A percentile compares a stretch with the other conserved stretches of the same genome.
Evolutionary conservation across 2,113 vertebrate species (phyloP).

Genomic region (Channa maculata): DNA sequence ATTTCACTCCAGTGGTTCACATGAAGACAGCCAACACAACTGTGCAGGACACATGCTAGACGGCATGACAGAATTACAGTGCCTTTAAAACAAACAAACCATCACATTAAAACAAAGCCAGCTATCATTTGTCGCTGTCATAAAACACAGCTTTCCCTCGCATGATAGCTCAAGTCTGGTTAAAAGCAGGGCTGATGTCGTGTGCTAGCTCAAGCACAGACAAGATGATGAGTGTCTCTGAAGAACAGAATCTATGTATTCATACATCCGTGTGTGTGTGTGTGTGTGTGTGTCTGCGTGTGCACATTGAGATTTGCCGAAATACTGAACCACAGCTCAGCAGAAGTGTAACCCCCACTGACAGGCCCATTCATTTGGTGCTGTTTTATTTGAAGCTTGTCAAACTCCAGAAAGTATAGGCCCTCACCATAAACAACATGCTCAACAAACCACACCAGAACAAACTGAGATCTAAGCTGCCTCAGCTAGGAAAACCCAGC

Average conservation of each 20-base stretch:
- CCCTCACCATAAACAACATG: slow-evolving; percentile 84
- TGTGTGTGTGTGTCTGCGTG: slow-evolving; percentile 14
- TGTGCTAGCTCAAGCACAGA: slow-evolving; percentile 47
- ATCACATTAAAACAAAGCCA: slow-evolving; percentile 61
- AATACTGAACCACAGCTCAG: slow-evolving; percentile 71
- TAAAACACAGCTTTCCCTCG: slow-evolving; percentile 53
- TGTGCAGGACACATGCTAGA: slow-evolving; percentile 29
- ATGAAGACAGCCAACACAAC: slow-evolving; percentile 13
- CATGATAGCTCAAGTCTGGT: slow-evolving; percentile 59
- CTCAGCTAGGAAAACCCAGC: slow-evolving; percentile 33
- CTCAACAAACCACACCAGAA: slow-evolving; percentile 84
- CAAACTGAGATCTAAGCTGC: slow-evolving; percentile 74
- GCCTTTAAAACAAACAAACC: slow-evolving; percentile 69
- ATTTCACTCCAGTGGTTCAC: slow-evolving; percentile 24
- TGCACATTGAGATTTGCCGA: slow-evolving; percentile 37
- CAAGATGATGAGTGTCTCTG: slow-evolving; percentile 45
- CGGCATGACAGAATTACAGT: slow-evolving; percentile 46
- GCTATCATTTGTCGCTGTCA: slow-evolving; percentile 58
- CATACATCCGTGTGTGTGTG: slow-evolving; percentile 30
- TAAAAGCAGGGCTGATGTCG: slow-evolving; percentile 46
- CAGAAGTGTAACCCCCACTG: slow-evolving; percentile 74
- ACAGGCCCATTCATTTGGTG: slow-evolving; percentile 81
- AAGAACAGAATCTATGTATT: slow-evolving; percentile 44
- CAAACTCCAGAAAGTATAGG: slow-evolving; percentile 82
- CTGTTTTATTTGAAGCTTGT: slow-evolving; percentile 82